Base-by-base conservation (phyloP, 2,888 invertebrate species). In the Pachydiplax longipennis region DNA sequence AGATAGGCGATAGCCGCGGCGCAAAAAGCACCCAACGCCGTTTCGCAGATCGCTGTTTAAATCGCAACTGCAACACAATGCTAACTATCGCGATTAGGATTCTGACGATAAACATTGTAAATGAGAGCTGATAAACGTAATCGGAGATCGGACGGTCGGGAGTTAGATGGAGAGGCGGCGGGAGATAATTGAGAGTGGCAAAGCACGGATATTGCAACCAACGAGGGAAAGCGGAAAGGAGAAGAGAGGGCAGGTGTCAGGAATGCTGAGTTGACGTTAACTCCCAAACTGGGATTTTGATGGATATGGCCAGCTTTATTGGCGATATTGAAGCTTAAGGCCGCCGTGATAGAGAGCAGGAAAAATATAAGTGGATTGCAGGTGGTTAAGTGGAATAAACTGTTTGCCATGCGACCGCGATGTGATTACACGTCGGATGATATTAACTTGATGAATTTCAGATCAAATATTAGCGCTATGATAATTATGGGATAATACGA, bases 351-450 rank as follows among this genome's bases (percentile, higher is more conserved):
- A 37, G 61, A 87, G 65, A 65, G 87, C n/a, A 22, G 22, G 87
- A 87, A 87, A 87, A 87, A 87, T 87, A n/a, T 87, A 87, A 87
- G 87, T 87, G 87, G 87, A 87, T 87, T 82, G 82, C 25, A n/a
- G 87, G 87, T 87, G 87, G 87, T 61, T 61, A 87, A 65, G 87
- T 87, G 87, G 65, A 87, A 87, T 87, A 87, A 83, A 87, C 87
- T 87, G 87, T 87, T 87, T 87, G 87, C 87, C 37, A 61, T 37
- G 87, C 37, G 65, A 61, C 58, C 87, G 87, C 61, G 87, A 87
- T 87, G 87, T 87, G 87, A 87, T 87, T 87, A 87, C 87, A 87
- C 61, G 61, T 61, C 87, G n/a, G 87, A 61, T 87, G 61, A 87
- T 87, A 87, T 87, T 87, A 87, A 87, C 87, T 87, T 87, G 61